These are phyloP conservation scores for Chloebia gouldiae DNA, from an alignment of 2,113 vertebrate species.

Conservation along the genomic window DNA sequence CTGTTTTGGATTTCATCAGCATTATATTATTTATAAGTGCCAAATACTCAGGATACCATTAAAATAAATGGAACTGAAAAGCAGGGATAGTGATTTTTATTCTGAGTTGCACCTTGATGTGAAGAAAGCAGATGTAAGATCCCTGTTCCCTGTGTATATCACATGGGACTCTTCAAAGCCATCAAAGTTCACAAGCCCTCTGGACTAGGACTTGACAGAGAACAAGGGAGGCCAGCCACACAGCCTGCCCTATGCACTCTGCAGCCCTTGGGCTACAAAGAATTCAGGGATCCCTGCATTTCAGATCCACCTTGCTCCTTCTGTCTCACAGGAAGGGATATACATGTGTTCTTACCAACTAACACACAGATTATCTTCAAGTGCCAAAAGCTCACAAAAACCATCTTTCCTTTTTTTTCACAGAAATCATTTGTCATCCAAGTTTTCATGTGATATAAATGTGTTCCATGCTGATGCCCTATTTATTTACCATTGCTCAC, in stretches of 20 bases:
- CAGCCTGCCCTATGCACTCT: neutral
- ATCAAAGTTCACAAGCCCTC: neutral
- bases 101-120: neutral
- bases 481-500: neutral
- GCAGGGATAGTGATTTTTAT: neutral
- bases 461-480: neutral
- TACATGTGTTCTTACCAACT: neutral
- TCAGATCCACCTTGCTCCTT: neutral
- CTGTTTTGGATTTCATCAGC: neutral
- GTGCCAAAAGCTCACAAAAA: neutral
- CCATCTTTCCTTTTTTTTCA: neutral
- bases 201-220: neutral
- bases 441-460: neutral
- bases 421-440: neutral
- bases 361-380: neutral
- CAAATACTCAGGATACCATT: neutral
- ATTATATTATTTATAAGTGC: neutral
- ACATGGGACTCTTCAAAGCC: neutral
- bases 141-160: neutral
- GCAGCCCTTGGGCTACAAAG: neutral
- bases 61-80: neutral
- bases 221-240: rapidly evolving
- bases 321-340: neutral
- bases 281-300: neutral
- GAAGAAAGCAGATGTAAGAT: neutral